phyloP scores from a whole-genome alignment of 2,888 invertebrate species.

The Autographa gamma region DNA sequence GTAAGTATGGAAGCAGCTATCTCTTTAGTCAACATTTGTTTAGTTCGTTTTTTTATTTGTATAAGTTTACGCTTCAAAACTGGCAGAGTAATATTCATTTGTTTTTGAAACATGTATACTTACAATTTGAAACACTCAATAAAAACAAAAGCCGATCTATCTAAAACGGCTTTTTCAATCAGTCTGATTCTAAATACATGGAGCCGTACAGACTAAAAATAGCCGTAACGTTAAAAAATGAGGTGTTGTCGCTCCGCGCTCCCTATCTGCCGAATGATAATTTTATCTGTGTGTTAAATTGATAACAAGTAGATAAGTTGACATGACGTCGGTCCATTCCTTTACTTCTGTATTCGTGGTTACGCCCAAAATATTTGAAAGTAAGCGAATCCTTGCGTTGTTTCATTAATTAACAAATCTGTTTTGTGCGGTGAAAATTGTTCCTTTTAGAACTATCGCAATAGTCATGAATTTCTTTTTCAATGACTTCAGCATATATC shows the following conservation, averaged over 20 bases:
- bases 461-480: too few species aligned
- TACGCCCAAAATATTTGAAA: constrained; percentile 46
- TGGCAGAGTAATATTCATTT: too few species aligned
- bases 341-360: constrained; percentile 48
- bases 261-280: constrained; percentile 74
- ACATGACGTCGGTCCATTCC: constrained; percentile 64
- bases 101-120: too few species aligned
- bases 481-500: too few species aligned
- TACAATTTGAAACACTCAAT: background rate
- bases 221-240: constrained; percentile 38
- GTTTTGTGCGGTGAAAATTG: background rate
- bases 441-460: background rate
- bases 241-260: constrained; percentile 56
- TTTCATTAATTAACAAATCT: background rate
- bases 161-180: background rate
- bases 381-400: background rate
- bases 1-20: too few species aligned
- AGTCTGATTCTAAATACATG: constrained; percentile 16
- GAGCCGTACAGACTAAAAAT: constrained; percentile 30
- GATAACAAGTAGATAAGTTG: constrained; percentile 75
- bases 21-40: too few species aligned
- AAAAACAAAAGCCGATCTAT: background rate
- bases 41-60: too few species aligned
- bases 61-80: too few species aligned
- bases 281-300: constrained; percentile 74